Conservation (phyloP, 2,888 invertebrate species). For the Sarcophaga subvicina region DNA sequence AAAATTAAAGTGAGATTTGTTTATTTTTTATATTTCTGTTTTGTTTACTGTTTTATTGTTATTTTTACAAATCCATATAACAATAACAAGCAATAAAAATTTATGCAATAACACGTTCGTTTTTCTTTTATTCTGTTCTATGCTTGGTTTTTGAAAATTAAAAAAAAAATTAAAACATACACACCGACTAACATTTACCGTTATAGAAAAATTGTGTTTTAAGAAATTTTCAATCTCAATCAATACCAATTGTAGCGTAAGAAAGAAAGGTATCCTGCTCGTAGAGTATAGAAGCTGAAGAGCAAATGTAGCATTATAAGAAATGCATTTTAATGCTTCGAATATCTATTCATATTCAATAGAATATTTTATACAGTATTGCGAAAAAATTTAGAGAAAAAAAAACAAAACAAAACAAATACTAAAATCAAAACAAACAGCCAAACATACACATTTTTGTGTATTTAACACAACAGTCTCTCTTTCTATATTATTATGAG, state of each 20-base stretch:
- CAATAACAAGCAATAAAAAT: conserved; percentile 54
- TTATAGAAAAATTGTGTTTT: neutral
- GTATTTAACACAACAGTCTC: neutral
- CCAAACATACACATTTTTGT: neutral
- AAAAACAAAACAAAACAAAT: conserved; percentile 19
- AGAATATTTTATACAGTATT: conserved; percentile 57
- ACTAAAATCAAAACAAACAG: conserved; percentile 2
- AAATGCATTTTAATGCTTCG: conserved; percentile 51
- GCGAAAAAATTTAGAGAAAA: conserved; percentile 22
- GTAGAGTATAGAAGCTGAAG: neutral
- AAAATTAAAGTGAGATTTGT: conserved; percentile 23
- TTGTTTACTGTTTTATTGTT: neutral
- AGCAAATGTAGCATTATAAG: conserved; percentile 30
- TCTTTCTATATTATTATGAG: neutral
- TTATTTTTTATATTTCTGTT: neutral
- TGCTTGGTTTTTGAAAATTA: conserved; percentile 7
- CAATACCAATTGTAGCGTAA: neutral
- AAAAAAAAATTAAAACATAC: neutral
- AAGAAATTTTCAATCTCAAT: neutral
- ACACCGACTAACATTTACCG: neutral
- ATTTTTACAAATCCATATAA: conserved; percentile 14
- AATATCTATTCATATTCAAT: conserved; percentile 20
- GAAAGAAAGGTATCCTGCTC: neutral
- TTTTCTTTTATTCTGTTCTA: conserved; percentile 3
- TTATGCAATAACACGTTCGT: conserved; percentile 58